Percentiles rank a stretch among this genome's conserved stretches.
These are phyloP conservation scores for Sphinx pinastri DNA, from an alignment of 2,888 invertebrate genomes.

Conservation along the genomic window DNA sequence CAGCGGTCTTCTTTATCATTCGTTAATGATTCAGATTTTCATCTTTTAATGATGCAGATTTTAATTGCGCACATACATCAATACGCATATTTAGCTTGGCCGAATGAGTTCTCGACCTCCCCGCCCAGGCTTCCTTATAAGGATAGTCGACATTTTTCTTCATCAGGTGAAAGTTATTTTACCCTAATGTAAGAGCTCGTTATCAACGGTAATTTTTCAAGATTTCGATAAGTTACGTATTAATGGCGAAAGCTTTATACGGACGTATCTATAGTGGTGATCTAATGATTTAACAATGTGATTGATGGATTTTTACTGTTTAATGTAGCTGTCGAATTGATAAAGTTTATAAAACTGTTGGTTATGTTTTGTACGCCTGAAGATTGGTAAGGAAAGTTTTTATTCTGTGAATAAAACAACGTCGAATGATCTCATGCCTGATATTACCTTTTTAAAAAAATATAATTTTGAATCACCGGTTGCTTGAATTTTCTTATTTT, in stretches of 20 bases:
- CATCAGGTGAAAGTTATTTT: constrained; percentile 71
- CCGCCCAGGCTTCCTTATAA: constrained; percentile 68
- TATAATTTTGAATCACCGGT: too few relatives aligned
- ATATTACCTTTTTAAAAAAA: too few relatives aligned
- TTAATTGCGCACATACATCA: constrained; percentile 57
- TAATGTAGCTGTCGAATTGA: background rate
- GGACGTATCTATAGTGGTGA: constrained; percentile 15
- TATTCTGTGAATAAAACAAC: background rate
- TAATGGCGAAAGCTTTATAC: constrained; percentile 11
- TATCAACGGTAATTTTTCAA: constrained; percentile 19
- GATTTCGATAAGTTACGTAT: constrained; percentile 22
- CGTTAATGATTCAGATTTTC: constrained; percentile 29
- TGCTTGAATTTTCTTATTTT: too few relatives aligned
- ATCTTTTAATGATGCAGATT: constrained; percentile 42
- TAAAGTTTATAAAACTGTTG: background rate
- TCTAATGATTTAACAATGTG: constrained; percentile 24
- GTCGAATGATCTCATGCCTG: too few relatives aligned
- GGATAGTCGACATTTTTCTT: constrained; percentile 70
- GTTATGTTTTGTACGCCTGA: background rate
- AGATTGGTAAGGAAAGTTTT: background rate
- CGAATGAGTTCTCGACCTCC: constrained; percentile 52
- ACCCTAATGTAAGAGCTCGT: constrained; percentile 41
- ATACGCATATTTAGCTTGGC: constrained; percentile 52
- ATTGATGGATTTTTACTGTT: constrained; percentile 17
- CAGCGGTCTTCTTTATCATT: constrained; percentile 22